Percentiles rank a stretch among this genome's conserved stretches.
Evolutionary conservation across 2,113 vertebrate species (phyloP).

Genomic region (Gambusia affinis): DNA sequence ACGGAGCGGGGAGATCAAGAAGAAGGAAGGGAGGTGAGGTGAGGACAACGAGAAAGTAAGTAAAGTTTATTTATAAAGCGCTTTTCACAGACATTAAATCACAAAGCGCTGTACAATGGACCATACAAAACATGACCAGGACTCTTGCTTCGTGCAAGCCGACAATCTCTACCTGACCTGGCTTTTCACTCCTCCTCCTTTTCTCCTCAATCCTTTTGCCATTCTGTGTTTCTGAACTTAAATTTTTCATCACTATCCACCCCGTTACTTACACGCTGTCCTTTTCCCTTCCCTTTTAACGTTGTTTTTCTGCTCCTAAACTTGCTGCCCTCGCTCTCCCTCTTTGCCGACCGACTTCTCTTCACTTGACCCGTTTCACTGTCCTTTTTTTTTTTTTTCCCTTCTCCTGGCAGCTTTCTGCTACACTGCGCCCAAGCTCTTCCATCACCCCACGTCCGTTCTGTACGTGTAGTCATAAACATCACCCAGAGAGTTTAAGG

Average conservation of each 20-base stretch:
- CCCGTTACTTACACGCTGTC: constrained; percentile 21
- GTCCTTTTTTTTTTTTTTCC: constrained; percentile 37
- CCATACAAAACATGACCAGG: not conserved
- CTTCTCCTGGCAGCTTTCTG: constrained; percentile 30
- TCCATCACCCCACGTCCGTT: not conserved
- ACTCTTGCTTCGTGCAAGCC: constrained; percentile 54
- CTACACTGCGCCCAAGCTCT: constrained; percentile 50
- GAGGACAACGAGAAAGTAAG: not conserved
- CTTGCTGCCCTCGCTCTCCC: constrained; percentile 4
- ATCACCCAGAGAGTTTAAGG: not conserved
- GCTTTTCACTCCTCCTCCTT: constrained; percentile 15
- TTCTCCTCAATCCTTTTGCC: constrained; percentile 4
- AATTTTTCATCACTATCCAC: constrained; percentile 50
- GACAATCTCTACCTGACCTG: constrained; percentile 64
- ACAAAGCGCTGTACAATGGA: no score
- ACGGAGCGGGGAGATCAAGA: constrained; percentile 23
- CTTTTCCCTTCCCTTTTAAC: constrained; percentile 10
- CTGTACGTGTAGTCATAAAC: constrained; percentile 22
- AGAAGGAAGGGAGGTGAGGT: constrained; percentile 7
- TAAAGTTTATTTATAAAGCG: no score
- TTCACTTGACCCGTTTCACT: constrained; percentile 64
- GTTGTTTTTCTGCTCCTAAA: constrained; percentile 4
- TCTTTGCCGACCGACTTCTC: constrained; percentile 30
- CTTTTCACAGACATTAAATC: no score
- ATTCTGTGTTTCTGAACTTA: constrained; percentile 21